phyloP scores from a whole-genome alignment of 1,140 invertebrate genomes.

The Psilanteris sp. region DNA sequence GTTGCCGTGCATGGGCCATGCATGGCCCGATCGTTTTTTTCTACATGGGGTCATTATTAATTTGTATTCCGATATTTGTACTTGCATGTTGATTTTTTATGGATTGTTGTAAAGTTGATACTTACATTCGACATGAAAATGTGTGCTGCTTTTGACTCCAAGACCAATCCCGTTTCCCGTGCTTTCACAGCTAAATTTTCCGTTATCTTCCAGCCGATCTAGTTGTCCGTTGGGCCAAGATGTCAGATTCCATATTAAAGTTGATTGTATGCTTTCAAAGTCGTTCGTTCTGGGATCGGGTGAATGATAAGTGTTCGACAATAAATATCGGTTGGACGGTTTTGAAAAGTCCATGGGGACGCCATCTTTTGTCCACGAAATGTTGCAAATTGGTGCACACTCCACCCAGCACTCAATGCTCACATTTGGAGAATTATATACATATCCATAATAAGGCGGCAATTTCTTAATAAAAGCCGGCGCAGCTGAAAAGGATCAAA shows the following conservation, averaged over 20 bases:
- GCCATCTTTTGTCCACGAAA: slow-evolving; percentile 90
- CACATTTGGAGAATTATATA: slow-evolving; percentile 87
- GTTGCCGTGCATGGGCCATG: too few relatives aligned
- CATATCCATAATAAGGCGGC: slow-evolving; percentile 88
- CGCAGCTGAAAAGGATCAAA: slow-evolving; percentile 80
- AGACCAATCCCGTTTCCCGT: slow-evolving; percentile 87
- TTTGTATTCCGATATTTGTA: too few relatives aligned
- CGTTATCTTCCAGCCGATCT: slow-evolving; percentile 87
- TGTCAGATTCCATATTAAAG: slow-evolving; percentile 90
- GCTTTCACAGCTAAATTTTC: slow-evolving; percentile 91
- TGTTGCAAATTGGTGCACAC: slow-evolving; percentile 90
- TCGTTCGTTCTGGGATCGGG: slow-evolving; percentile 88
- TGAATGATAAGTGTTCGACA: slow-evolving; percentile 82
- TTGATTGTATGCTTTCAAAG: slow-evolving; percentile 92
- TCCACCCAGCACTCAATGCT: slow-evolving; percentile 92
- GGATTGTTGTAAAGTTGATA: too few relatives aligned
- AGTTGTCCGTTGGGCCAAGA: slow-evolving; percentile 89
- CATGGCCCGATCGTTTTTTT: too few relatives aligned
- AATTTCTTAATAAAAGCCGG: slow-evolving; percentile 92
- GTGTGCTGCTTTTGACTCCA: slow-evolving; percentile 88
- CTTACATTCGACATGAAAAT: slow-evolving; percentile 92
- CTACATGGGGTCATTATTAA: too few relatives aligned
- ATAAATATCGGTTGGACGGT: slow-evolving; percentile 83
- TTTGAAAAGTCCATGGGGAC: slow-evolving; percentile 82
- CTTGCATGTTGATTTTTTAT: too few relatives aligned